phyloP scores from a whole-genome alignment of 92 coral and sea anemone genomes.

The Epizoanthus fatuus region DNA sequence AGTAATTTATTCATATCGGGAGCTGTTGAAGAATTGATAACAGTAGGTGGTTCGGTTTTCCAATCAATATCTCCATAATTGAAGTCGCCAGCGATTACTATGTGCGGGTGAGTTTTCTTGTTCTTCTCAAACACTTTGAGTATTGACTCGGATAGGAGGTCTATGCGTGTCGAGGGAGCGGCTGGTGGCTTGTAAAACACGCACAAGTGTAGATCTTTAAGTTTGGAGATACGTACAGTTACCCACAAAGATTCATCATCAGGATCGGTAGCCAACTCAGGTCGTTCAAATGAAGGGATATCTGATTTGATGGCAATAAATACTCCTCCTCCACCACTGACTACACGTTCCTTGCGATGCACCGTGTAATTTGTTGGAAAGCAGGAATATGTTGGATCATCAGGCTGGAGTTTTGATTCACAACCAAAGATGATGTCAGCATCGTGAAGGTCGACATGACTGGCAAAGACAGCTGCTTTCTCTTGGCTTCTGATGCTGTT shows the following conservation, averaged over 20 bases:
- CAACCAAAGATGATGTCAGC: conserved; percentile 65
- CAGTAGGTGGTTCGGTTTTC: conserved; percentile 14
- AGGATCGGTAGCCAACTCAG: conserved; percentile 26
- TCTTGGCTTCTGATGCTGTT: too few relatives aligned
- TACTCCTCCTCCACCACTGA: conserved; percentile 61
- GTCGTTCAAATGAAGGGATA: conserved; percentile 41
- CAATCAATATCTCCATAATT: conserved; percentile 9
- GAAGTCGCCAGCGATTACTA: conserved; percentile 13
- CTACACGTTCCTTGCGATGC: conserved; percentile 48
- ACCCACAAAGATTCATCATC: conserved; percentile 70
- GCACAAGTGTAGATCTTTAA: conserved; percentile 51
- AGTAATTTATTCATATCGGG: conserved; percentile 24
- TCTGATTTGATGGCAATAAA: conserved; percentile 65
- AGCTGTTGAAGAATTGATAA: conserved; percentile 19
- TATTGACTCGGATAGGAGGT: conserved; percentile 16
- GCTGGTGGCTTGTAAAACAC: conserved; percentile 58
- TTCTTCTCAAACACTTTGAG: conserved; percentile 20
- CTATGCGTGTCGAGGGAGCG: conserved; percentile 57
- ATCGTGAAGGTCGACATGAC: conserved; percentile 23
- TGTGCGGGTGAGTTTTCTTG: conserved; percentile 25
- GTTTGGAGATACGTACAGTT: conserved; percentile 53
- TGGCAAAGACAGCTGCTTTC: conserved; percentile 48
- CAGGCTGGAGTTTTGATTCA: conserved; percentile 54
- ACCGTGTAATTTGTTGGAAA: conserved; percentile 55
- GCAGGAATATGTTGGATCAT: conserved; percentile 44